These are phyloP conservation scores for Pyrrhosoma nymphula DNA, from an alignment of 2,888 invertebrate genomes.

Conservation along the genomic window DNA sequence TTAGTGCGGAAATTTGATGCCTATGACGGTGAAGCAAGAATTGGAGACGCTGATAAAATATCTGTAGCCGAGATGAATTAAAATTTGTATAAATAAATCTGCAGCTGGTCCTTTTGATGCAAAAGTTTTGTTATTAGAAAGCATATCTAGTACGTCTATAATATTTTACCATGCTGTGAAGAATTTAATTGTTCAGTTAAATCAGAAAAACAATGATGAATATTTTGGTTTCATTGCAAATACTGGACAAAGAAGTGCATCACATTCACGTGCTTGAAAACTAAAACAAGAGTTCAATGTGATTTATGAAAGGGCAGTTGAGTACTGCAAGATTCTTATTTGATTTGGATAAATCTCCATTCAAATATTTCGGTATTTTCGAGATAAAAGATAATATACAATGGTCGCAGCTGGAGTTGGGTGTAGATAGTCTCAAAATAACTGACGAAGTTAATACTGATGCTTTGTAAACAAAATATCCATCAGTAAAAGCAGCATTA, in stretches of 20 bases:
- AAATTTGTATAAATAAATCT: neutral
- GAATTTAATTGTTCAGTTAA: neutral
- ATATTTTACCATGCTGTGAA: neutral
- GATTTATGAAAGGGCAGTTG: constrained; percentile 22
- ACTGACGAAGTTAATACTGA: neutral
- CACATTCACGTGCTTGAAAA: neutral
- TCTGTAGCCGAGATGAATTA: neutral
- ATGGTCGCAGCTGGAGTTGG: neutral
- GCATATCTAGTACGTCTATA: neutral
- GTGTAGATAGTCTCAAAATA: neutral
- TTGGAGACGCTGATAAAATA: neutral
- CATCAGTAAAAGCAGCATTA: neutral
- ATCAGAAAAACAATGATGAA: neutral
- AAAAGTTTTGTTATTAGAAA: neutral
- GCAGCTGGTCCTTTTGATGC: neutral
- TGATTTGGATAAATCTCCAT: neutral
- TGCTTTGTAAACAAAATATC: neutral
- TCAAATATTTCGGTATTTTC: neutral
- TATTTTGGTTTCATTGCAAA: neutral
- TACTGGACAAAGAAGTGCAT: neutral
- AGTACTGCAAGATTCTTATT: neutral
- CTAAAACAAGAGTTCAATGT: constrained; percentile 36
- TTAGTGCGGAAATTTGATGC: neutral
- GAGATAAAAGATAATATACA: neutral
- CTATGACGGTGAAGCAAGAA: neutral